Conservation (phyloP, 2,113 vertebrate genomes). For the Rhodinocichla rosea region DNA sequence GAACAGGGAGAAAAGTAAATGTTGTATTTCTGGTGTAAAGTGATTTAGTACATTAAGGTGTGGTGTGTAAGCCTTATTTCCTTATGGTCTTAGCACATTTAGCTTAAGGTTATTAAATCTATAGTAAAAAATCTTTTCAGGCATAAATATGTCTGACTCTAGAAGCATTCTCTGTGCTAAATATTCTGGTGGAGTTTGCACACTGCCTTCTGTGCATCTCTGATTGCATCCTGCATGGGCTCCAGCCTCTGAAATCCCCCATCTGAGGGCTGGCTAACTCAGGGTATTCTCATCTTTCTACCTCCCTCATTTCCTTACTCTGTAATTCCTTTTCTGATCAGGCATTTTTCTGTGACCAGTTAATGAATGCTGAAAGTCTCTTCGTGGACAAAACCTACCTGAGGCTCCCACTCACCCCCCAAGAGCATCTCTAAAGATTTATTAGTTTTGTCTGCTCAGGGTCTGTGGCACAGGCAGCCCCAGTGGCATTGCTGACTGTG, state of each 20-base stretch:
- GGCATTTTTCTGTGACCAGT: background rate
- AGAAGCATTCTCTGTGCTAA: background rate
- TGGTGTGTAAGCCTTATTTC: background rate
- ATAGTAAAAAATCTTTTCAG: background rate
- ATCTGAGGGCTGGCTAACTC: background rate
- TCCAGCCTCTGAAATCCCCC: background rate
- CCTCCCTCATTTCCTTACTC: background rate
- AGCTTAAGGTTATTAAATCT: background rate
- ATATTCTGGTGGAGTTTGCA: background rate
- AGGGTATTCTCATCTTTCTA: background rate
- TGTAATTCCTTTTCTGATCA: background rate
- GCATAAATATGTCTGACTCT: background rate
- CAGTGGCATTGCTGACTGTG: background rate
- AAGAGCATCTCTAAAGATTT: background rate
- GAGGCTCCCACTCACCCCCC: background rate
- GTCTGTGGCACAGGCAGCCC: background rate
- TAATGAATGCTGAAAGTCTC: background rate
- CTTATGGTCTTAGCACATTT: background rate
- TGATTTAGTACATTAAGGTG: background rate
- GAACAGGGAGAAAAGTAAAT: background rate
- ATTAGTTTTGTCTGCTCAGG: background rate
- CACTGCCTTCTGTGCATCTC: background rate
- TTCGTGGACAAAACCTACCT: background rate
- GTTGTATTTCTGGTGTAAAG: background rate
- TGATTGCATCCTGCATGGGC: background rate